phyloP scores from a whole-genome alignment of 2,888 invertebrate genomes.

The Hemaris fuciformis region DNA sequence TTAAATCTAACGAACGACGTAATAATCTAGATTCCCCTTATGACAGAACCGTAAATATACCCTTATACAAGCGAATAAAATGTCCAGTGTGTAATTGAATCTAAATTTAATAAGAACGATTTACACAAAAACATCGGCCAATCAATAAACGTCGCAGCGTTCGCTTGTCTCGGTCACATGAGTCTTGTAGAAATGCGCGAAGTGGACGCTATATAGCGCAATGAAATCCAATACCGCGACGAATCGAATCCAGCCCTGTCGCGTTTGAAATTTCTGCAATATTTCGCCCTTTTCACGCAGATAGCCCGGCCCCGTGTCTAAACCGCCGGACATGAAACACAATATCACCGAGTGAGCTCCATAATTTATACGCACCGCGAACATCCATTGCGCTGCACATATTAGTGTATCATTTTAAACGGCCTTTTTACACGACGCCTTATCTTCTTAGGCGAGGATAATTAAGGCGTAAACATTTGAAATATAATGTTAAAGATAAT shows the following conservation, averaged over 20 bases:
- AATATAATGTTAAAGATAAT: conserved; percentile 8
- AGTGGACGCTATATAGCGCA: conserved; percentile 65
- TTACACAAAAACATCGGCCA: conserved; percentile 58
- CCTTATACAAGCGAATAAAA: conserved; percentile 36
- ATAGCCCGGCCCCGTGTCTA: conserved; percentile 76
- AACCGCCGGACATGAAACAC: conserved; percentile 79
- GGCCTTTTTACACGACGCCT: conserved; percentile 25
- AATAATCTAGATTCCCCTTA: conserved; percentile 40
- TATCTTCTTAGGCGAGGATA: background rate
- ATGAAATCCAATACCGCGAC: conserved; percentile 79
- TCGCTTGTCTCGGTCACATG: conserved; percentile 61
- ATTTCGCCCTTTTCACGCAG: conserved; percentile 80
- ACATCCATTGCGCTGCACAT: conserved; percentile 51
- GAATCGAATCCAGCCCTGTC: conserved; percentile 80
- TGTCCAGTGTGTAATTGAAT: conserved; percentile 47
- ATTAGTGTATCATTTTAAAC: conserved; percentile 62
- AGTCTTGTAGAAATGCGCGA: conserved; percentile 49
- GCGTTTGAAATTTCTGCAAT: conserved; percentile 79
- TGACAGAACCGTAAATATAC: conserved; percentile 44
- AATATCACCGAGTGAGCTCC: conserved; percentile 72
- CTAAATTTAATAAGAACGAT: conserved; percentile 60
- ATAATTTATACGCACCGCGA: conserved; percentile 72
- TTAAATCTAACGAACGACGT: conserved; percentile 46
- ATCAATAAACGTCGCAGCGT: conserved; percentile 66
- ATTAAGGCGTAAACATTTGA: conserved; percentile 3